Conservation (phyloP, 1,140 invertebrate genomes). For the Phthorimaea operculella region DNA sequence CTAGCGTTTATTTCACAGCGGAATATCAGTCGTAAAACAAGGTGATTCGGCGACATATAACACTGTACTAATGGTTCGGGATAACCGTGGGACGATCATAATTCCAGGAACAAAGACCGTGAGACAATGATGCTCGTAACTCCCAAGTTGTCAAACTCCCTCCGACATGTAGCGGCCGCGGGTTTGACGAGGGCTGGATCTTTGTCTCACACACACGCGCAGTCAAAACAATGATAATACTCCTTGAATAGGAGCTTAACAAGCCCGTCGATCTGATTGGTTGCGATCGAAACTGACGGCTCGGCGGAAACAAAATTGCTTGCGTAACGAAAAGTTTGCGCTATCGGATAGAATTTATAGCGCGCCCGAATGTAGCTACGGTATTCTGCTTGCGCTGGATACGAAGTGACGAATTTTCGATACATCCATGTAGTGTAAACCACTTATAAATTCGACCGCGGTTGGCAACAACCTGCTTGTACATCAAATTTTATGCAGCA, state of each 20-base stretch:
- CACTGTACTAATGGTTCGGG: slow-evolving; percentile 36
- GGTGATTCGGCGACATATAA: slow-evolving; percentile 37
- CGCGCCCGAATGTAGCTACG: too few relatives aligned
- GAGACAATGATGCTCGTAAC: slow-evolving; percentile 41
- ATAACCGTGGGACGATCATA: slow-evolving; percentile 45
- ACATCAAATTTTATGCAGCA: too few relatives aligned
- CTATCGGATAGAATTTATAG: too few relatives aligned
- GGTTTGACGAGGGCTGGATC: slow-evolving; percentile 23
- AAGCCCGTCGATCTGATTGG: background rate
- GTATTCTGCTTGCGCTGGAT: too few relatives aligned
- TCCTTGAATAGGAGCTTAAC: background rate
- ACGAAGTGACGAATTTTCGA: too few relatives aligned
- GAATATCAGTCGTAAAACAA: slow-evolving; percentile 27
- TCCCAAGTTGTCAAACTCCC: slow-evolving; percentile 30
- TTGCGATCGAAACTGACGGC: background rate
- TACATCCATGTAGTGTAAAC: too few relatives aligned
- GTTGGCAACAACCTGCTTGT: too few relatives aligned
- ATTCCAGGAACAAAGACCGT: slow-evolving; percentile 51
- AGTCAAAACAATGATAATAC: background rate
- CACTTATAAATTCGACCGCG: too few relatives aligned
- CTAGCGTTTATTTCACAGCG: slow-evolving; percentile 22
- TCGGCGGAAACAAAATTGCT: background rate
- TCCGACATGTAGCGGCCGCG: slow-evolving; percentile 14
- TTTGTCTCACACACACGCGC: slow-evolving; percentile 10
- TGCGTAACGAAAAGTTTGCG: too few relatives aligned